Evolutionary conservation across 1,140 invertebrate genomes (phyloP).

Genomic region (Periplaneta americana): DNA sequence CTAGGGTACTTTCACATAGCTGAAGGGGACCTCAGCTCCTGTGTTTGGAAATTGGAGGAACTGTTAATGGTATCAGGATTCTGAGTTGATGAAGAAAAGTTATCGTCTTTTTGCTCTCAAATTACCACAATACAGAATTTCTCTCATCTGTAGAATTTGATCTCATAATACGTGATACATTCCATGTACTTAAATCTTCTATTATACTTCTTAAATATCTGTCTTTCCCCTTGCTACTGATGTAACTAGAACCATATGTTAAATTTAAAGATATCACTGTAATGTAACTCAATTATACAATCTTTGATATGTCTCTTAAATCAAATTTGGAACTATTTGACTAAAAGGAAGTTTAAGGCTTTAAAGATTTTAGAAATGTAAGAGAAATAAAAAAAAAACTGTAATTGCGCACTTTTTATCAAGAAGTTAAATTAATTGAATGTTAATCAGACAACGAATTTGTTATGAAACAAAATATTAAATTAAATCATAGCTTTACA

Average conservation of each 20-base stretch:
- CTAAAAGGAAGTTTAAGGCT: not conserved
- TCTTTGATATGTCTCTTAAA: not conserved
- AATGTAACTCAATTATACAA: not conserved
- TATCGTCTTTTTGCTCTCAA: not conserved
- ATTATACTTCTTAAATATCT: not conserved
- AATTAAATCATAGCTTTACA: not conserved
- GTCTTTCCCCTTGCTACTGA: not conserved
- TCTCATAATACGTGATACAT: not conserved
- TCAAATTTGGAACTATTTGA: not conserved
- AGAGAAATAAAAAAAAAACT: not conserved
- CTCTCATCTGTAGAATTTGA: not conserved
- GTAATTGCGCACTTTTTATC: not conserved
- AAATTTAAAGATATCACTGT: not conserved
- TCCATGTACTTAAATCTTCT: not conserved
- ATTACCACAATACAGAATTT: not conserved
- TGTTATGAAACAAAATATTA: not conserved
- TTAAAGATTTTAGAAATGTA: not conserved
- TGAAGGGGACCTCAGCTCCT: not conserved
- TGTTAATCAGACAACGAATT: not conserved
- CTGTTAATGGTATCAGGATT: not conserved
- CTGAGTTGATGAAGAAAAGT: not conserved
- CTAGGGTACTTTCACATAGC: not conserved
- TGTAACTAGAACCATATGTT: not conserved
- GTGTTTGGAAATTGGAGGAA: not conserved
- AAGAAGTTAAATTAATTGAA: not conserved